A percentile compares a stretch with the other conserved stretches of the same genome.
Conservation (phyloP, 2,113 vertebrate genomes). For the Perca flavescens region DNA sequence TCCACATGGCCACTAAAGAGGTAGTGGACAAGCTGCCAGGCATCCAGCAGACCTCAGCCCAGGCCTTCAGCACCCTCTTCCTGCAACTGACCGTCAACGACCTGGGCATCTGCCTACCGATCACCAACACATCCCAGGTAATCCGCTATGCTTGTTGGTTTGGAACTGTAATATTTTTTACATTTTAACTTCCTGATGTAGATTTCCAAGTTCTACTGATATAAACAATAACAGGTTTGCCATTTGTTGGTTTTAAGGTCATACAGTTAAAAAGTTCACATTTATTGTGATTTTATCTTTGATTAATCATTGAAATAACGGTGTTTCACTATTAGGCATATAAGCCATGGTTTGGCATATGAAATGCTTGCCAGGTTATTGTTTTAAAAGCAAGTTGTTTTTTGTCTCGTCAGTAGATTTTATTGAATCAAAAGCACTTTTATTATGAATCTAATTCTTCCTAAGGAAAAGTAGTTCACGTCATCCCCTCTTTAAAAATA, state of each 20-base stretch:
- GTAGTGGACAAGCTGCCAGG: slow-evolving; percentile 98
- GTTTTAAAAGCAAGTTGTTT: too few species aligned
- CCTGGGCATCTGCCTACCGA: slow-evolving; percentile 96
- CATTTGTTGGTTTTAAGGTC: neutral
- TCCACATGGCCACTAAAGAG: slow-evolving; percentile 98
- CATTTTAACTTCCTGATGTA: neutral
- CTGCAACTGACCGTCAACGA: slow-evolving; percentile 98
- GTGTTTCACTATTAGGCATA: too few species aligned
- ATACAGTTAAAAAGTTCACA: neutral
- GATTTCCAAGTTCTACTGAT: neutral
- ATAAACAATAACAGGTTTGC: neutral
- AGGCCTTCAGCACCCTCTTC: slow-evolving; percentile 98
- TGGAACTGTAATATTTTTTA: neutral
- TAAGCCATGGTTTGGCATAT: too few species aligned
- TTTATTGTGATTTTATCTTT: neutral
- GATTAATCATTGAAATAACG: neutral
- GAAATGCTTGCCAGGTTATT: too few species aligned
- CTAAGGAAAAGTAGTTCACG: neutral
- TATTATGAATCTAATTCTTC: neutral
- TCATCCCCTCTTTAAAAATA: neutral
- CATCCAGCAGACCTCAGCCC: slow-evolving; percentile 96
- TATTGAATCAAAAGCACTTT: neutral
- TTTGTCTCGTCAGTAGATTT: neutral
- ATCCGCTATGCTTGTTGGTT: neutral
- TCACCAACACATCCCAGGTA: slow-evolving; percentile 94